Conservation (phyloP, 2,113 vertebrate species). For the Sebastes schlegelii region DNA sequence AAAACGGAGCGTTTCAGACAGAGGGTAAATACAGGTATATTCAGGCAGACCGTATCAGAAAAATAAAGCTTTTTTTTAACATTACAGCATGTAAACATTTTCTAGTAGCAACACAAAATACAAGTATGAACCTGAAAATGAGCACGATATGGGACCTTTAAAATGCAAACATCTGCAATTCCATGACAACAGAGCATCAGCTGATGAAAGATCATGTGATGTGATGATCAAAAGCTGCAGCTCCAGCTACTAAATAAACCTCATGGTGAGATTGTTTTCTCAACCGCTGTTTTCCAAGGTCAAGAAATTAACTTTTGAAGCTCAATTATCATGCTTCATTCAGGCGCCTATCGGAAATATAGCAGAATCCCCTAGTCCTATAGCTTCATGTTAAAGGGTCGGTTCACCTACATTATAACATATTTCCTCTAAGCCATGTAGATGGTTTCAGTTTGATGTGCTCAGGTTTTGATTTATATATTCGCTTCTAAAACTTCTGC, state of each 20-base stretch:
- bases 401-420: not conserved
- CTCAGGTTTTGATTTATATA: not conserved
- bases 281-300: not conserved
- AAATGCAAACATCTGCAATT: too few relatives aligned
- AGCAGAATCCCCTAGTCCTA: not conserved
- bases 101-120: too few relatives aligned
- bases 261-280: not conserved
- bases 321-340: not conserved
- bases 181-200: too few relatives aligned
- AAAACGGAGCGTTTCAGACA: too few relatives aligned
- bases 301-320: not conserved
- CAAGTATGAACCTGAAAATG: too few relatives aligned
- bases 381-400: not conserved
- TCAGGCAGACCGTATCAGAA: too few relatives aligned
- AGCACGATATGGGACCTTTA: too few relatives aligned
- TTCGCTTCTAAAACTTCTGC: not conserved
- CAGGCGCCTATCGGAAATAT: not conserved
- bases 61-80: too few relatives aligned
- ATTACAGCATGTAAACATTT: too few relatives aligned
- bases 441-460: not conserved
- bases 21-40: too few relatives aligned
- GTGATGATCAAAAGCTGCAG: not conserved
- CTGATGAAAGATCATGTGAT: not conserved
- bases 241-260: not conserved
- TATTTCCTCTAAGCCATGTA: too few relatives aligned